A percentile compares a stretch with the other conserved stretches of the same genome.
phyloP scores from a whole-genome alignment of 2,113 vertebrate genomes.

The Dicaeum eximium region DNA sequence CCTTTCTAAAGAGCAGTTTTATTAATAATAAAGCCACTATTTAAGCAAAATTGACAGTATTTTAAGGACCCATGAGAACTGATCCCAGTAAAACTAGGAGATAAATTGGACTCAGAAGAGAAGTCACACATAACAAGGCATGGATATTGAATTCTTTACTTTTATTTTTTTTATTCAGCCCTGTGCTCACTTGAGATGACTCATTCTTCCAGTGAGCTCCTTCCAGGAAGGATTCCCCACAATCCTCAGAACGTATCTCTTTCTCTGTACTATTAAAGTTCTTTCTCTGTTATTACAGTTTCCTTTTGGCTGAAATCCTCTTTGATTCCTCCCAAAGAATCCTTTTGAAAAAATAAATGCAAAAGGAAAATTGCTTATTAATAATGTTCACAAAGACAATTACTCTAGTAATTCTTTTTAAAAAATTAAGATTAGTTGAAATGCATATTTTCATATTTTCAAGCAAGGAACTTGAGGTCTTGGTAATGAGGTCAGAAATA shows the following conservation, averaged over 20 bases:
- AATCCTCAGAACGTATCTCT: not conserved
- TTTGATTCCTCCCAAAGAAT: not conserved
- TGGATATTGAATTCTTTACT: not conserved
- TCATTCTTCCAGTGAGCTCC: not conserved
- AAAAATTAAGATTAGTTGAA: not conserved
- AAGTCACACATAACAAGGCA: not conserved
- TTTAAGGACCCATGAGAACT: not conserved
- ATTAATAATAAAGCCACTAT: not conserved
- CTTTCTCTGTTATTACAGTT: not conserved
- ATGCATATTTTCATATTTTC: not conserved
- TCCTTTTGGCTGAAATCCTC: not conserved
- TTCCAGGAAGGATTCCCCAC: not conserved
- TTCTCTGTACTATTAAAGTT: constrained; percentile 6
- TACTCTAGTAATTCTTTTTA: not conserved
- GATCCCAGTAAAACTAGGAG: not conserved
- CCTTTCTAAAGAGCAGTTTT: not conserved
- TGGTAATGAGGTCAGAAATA: not conserved
- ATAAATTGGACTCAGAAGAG: not conserved
- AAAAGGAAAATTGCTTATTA: not conserved
- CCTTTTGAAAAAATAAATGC: not conserved
- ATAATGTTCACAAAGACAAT: not conserved
- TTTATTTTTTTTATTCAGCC: not conserved
- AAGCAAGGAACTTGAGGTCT: not conserved
- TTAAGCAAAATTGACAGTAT: not conserved
- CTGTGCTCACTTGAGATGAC: not conserved